Evolutionary conservation across 2,888 invertebrate genomes (phyloP).

Genomic region (Megaustenia siamemsis): DNA sequence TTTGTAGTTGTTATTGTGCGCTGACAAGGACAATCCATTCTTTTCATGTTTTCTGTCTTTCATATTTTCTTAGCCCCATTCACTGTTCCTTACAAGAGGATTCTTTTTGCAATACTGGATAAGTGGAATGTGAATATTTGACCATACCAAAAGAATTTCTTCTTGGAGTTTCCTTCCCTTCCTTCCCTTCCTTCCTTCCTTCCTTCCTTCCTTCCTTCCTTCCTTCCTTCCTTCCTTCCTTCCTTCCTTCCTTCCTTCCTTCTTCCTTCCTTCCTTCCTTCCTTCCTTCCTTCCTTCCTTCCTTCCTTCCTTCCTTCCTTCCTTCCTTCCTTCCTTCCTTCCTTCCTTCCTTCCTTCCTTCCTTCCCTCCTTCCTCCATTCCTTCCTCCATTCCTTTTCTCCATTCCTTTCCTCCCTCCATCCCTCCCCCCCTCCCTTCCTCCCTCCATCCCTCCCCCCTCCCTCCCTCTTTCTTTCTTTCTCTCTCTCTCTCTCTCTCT

Average conservation of each 20-base stretch:
- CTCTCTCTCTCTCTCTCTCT: neutral
- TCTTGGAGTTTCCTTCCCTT: neutral
- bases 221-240: too few species aligned
- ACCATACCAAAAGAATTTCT: neutral
- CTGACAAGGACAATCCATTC: too few species aligned
- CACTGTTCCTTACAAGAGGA: neutral
- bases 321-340: neutral
- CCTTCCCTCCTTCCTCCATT: neutral
- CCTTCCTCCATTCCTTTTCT: too few species aligned
- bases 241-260: neutral
- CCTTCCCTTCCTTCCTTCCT: neutral
- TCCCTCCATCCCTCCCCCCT: too few species aligned
- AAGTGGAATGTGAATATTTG: neutral
- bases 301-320: neutral
- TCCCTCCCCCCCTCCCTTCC: too few species aligned
- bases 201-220: too few species aligned
- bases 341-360: neutral
- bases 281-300: neutral
- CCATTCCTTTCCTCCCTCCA: too few species aligned
- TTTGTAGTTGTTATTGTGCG: too few species aligned
- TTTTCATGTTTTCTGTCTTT: neutral
- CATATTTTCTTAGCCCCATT: too few species aligned
- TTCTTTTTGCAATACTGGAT: neutral
- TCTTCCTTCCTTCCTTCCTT: neutral
- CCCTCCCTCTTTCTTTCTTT: neutral